Evolutionary conservation across 1,140 invertebrate species (phyloP), one percentile per base, ranked within the genome.

Genomic region (Drosophila prosaltans): DNA sequence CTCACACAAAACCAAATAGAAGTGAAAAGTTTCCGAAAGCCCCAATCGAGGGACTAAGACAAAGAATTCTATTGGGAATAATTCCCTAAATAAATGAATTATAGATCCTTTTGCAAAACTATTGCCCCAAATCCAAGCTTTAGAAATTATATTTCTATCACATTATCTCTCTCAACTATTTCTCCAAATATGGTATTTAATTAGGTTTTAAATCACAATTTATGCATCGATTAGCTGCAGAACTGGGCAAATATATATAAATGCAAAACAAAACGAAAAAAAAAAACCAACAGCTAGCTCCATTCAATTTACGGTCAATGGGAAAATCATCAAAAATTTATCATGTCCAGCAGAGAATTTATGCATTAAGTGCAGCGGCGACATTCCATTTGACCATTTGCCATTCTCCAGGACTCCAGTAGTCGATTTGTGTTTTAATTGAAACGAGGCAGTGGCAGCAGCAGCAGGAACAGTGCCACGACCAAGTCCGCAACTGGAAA

Each of bases 291-390:
- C 2, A 30, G 4, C 28, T 30, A 16, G 74, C 74, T 61, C 54
- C 73, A 78, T 69, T 65, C 60, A 69, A 60, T 54, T 32, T 45
- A n/a, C 36, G 39, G 32, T 63, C 65, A 62, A 71, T 63, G 54
- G 30, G 55, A 51, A 69, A 55, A 68, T 78, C 72, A 73, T 67
- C 75, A 74, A 76, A 77, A 83, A 83, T 83, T 80, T 77, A 88
- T 82, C 72, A 79, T 74, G 69, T 66, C 73, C 82, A 73, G 80
- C 83, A 65, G 82, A 77, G 83, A 88, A 86, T 88, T 88, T 78
- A 88, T 86, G 83, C 83, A 88, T 86, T 86, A 86, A 88, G 80
- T 88, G 83, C 83, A 86, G 82, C 62, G 61, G 66, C 68, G 40
- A 72, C 63, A 75, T 65, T 48, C 36, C 61, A 71, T 71, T 51